A percentile compares a stretch with the other conserved stretches of the same genome.
Conservation (phyloP, 2,797 vertebrate genomes). For the Muscicapa comitata region DNA sequence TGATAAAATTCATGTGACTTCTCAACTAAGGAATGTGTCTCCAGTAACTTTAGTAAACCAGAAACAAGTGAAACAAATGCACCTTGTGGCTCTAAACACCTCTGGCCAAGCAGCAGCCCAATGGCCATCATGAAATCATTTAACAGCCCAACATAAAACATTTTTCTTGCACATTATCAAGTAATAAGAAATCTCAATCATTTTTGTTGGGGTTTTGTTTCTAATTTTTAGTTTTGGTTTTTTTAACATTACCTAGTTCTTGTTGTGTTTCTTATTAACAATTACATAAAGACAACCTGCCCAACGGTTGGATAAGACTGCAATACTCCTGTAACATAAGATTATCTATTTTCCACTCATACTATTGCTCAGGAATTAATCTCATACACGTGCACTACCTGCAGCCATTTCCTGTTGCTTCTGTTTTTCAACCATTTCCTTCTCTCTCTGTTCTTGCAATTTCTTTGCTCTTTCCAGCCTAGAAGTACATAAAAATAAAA, state of each 20-base stretch:
- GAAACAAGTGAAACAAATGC: not conserved
- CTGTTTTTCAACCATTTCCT: conserved; percentile 93
- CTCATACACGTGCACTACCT: conserved; percentile 71
- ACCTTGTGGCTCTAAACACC: not conserved
- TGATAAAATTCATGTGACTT: not conserved
- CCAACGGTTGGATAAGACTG: not conserved
- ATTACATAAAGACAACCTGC: not conserved
- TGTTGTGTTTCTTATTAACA: not conserved
- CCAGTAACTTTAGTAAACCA: not conserved
- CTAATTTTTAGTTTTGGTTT: rapidly evolving
- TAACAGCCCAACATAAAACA: not conserved
- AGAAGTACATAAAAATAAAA: not conserved
- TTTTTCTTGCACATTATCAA: not conserved
- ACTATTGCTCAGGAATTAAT: not conserved
- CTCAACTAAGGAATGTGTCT: not conserved
- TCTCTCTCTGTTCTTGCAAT: conserved; percentile 96
- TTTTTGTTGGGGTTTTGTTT: not conserved
- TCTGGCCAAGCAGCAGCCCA: not conserved
- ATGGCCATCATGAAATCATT: not conserved
- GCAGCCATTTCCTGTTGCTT: conserved; percentile 91
- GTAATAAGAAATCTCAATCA: rapidly evolving
- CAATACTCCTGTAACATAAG: not conserved
- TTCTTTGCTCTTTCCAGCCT: conserved; percentile 98
- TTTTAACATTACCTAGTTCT: not conserved
- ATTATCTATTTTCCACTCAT: not conserved